A percentile compares a stretch with the other conserved stretches of the same genome.
Conservation (phyloP, 64 coral and sea anemone species). For the Anthopleura sola region DNA sequence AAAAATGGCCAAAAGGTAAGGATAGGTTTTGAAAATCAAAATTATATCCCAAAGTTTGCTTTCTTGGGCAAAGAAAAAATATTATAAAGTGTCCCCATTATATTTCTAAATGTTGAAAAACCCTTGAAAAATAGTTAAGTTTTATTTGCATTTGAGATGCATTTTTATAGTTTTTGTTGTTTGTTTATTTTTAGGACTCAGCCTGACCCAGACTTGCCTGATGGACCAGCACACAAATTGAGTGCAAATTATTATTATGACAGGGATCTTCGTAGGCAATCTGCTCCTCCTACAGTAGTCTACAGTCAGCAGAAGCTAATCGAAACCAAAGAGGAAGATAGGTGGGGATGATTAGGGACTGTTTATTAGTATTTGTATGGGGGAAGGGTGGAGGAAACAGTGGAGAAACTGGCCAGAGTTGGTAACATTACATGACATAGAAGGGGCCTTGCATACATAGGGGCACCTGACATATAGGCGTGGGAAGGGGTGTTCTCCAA, state of each 20-base stretch:
- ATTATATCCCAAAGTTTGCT: too few relatives aligned
- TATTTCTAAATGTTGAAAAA: too few relatives aligned
- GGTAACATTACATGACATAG: too few relatives aligned
- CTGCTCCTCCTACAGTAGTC: constrained; percentile 74
- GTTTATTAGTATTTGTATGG: too few relatives aligned
- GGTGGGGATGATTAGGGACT: neutral
- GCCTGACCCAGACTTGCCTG: constrained; percentile 74
- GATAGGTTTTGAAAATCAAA: neutral
- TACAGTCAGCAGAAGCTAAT: constrained; percentile 83
- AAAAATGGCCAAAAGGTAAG: constrained; percentile 41
- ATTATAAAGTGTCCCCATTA: too few relatives aligned
- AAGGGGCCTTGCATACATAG: too few relatives aligned
- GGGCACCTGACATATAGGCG: too few relatives aligned
- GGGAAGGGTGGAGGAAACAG: too few relatives aligned
- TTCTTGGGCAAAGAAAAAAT: too few relatives aligned
- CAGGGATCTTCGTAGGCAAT: constrained; percentile 66
- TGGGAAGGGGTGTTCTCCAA: too few relatives aligned
- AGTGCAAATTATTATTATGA: constrained; percentile 81
- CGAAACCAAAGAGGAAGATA: constrained; percentile 21
- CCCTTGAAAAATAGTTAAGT: neutral
- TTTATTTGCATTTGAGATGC: neutral
- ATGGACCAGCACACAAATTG: constrained; percentile 90
- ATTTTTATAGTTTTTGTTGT: neutral
- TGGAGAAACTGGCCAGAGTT: neutral
- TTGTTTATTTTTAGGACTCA: constrained; percentile 64